A percentile compares a stretch with the other conserved stretches of the same genome.
These are phyloP conservation scores for Lochmaea crataegi DNA, from an alignment of 2,888 invertebrate species.

Conservation along the genomic window DNA sequence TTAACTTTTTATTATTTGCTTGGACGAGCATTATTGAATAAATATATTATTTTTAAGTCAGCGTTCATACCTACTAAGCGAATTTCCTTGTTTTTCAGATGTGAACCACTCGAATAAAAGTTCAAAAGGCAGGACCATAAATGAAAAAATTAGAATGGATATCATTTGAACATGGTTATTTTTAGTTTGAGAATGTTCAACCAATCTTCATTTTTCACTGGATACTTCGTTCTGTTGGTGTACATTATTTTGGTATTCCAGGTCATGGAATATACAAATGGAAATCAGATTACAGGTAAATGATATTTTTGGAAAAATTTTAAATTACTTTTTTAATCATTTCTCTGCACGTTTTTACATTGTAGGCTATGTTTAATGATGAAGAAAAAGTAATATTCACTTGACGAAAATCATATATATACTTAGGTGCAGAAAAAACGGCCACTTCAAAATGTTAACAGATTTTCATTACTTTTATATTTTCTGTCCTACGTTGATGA, in stretches of 20 bases:
- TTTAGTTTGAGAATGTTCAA: slow-evolving; percentile 34
- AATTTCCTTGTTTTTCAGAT: not conserved
- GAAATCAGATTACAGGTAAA: slow-evolving; percentile 18
- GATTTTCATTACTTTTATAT: too few relatives aligned
- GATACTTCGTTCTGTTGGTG: slow-evolving; percentile 31
- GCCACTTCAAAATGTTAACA: too few relatives aligned
- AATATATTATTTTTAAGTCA: too few relatives aligned
- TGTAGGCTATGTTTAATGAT: too few relatives aligned
- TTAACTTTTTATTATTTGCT: too few relatives aligned
- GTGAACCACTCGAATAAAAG: not conserved
- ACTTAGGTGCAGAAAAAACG: too few relatives aligned
- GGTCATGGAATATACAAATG: not conserved
- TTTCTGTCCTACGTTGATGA: too few relatives aligned
- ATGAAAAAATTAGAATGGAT: slow-evolving; percentile 28
- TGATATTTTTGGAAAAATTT: not conserved
- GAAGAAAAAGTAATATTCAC: too few relatives aligned
- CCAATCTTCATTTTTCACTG: slow-evolving; percentile 30
- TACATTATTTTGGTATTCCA: slow-evolving; percentile 13
- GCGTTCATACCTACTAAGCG: too few relatives aligned
- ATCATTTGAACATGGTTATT: slow-evolving; percentile 31
- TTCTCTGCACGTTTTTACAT: too few relatives aligned
- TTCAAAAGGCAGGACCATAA: not conserved
- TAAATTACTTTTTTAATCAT: not conserved
- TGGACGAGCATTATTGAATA: too few relatives aligned
- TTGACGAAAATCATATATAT: too few relatives aligned